Evolutionary conservation across 2,113 vertebrate genomes (phyloP).

Genomic region (Rhabdomys dilectus): DNA sequence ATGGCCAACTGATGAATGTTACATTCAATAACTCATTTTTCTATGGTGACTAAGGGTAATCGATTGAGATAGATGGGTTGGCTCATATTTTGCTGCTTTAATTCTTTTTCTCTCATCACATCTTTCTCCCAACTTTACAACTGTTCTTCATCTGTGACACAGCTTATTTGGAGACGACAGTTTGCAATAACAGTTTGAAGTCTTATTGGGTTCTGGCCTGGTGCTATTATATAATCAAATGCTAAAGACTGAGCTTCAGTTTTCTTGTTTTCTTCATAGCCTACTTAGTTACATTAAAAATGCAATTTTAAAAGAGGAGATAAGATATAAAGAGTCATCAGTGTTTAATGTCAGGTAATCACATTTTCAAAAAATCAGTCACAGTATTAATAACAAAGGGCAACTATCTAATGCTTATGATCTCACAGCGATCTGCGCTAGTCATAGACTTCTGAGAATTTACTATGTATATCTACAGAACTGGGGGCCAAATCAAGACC

Average conservation of each 20-base stretch:
- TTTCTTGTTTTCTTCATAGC: neutral
- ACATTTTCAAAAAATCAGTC: neutral
- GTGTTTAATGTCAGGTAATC: neutral
- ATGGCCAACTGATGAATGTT: conserved; percentile 69
- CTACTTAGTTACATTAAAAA: neutral
- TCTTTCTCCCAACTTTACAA: conserved; percentile 53
- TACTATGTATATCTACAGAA: neutral
- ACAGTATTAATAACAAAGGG: neutral
- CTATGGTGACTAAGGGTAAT: conserved; percentile 68
- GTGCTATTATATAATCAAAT: no score
- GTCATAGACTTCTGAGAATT: neutral
- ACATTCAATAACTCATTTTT: conserved; percentile 78
- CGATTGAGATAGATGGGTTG: conserved; percentile 55
- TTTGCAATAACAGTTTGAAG: neutral
- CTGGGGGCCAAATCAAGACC: neutral
- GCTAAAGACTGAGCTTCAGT: neutral
- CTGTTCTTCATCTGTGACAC: neutral
- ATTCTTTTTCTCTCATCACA: conserved; percentile 59
- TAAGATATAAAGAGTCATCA: no score
- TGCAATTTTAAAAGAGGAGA: neutral
- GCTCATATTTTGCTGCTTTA: conserved; percentile 61
- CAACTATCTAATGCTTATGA: neutral
- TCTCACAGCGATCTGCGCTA: neutral
- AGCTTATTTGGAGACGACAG: conserved; percentile 65
- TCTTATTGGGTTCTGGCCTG: neutral